A percentile compares a stretch with the other conserved stretches of the same genome.
These are phyloP conservation scores for Gallinago jamesoni DNA, from an alignment of 2,113 vertebrate genomes.

Conservation along the genomic window DNA sequence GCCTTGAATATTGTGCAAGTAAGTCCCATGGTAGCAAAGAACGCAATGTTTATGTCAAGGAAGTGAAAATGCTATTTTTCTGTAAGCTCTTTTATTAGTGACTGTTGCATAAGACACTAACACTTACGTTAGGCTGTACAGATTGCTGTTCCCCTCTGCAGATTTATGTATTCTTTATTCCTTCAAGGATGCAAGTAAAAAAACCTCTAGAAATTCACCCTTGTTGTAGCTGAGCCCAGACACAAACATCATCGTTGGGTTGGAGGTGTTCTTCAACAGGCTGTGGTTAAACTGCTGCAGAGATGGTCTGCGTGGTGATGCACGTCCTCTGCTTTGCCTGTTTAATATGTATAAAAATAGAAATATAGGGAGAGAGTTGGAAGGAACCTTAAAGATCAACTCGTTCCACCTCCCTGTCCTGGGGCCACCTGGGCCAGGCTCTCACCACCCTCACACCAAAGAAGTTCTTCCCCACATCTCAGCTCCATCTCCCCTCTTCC, in stretches of 20 bases:
- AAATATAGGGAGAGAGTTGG: background rate
- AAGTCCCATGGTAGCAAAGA: fast-evolving
- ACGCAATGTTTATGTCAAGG: fast-evolving
- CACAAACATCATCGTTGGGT: too few relatives aligned
- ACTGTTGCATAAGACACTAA: background rate
- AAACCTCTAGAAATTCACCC: background rate
- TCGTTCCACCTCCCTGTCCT: background rate
- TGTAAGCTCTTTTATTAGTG: background rate
- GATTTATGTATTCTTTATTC: background rate
- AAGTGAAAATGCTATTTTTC: background rate
- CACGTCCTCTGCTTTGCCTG: background rate
- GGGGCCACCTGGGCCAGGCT: background rate
- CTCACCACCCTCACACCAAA: background rate
- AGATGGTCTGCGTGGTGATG: fast-evolving
- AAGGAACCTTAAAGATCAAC: background rate
- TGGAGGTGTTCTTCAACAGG: background rate
- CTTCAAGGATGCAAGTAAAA: background rate
- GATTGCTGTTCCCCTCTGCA: background rate
- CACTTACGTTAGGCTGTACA: background rate
- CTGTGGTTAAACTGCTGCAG: background rate
- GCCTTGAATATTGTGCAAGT: background rate
- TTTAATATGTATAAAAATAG: too few relatives aligned
- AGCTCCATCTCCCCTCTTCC: too few relatives aligned
- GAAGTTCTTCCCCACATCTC: too few relatives aligned
- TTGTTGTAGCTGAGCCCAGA: background rate